A percentile compares a stretch with the other conserved stretches of the same genome.
Conservation (phyloP, 2,113 vertebrate genomes). For the Spizaetus ornatus region DNA sequence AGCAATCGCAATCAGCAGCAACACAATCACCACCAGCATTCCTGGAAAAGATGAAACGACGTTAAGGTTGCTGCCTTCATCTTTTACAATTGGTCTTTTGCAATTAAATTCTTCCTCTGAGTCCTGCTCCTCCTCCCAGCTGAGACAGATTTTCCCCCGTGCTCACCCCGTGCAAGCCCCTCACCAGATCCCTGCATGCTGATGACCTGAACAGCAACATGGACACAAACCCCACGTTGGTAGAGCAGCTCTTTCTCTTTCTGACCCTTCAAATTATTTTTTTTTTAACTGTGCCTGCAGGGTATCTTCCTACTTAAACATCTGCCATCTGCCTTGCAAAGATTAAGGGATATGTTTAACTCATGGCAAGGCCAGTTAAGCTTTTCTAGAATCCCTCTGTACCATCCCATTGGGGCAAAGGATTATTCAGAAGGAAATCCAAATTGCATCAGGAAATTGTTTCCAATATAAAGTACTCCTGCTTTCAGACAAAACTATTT, state of each 20-base stretch:
- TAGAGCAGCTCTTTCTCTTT: background rate
- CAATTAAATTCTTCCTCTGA: background rate
- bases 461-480: background rate
- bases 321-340: background rate
- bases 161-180: background rate
- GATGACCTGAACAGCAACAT: accelerated
- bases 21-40: constrained; percentile 70
- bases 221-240: accelerated
- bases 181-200: background rate
- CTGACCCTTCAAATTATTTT: background rate
- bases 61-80: background rate
- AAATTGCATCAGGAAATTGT: constrained; percentile 24
- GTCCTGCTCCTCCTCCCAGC: background rate
- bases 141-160: background rate
- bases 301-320: background rate
- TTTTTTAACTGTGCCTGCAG: background rate
- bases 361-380: background rate
- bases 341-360: background rate
- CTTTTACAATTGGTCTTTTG: accelerated
- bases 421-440: constrained; percentile 20
- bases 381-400: background rate
- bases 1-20: constrained; percentile 67
- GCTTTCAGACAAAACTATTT: background rate
- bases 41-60: background rate
- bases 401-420: background rate